Base-by-base conservation (phyloP, 2,797 vertebrate species). In the Monodelphis domestica region DNA sequence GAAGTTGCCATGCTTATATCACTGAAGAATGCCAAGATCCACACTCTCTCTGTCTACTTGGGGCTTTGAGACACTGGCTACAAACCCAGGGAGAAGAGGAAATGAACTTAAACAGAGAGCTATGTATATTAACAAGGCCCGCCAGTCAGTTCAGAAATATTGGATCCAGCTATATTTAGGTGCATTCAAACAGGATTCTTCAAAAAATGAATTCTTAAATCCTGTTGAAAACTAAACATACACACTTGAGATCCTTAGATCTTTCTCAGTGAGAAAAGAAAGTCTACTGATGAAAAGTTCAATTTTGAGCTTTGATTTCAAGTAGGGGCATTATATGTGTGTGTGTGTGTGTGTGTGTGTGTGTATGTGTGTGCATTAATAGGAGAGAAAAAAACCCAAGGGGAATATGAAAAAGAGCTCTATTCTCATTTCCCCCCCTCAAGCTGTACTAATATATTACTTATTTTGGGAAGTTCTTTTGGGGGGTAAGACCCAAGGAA, bases 401-500 rank as follows among this genome's bases (percentile, higher is more conserved):
- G n/a, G n/a, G n/a, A n/a, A n/a, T n/a, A n/a, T n/a, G n/a, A 24
- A 38, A 45, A 21, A 78, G 63, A 78, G 17, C 15, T 78, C 2
- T 21, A 78, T 45, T 84, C 70, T 84, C 70, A 84, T 45, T 26
- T 10, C 10, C 10, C 6, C 6, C 7, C 63, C 17, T 78, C n/a
- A 84, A 45, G 24, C 3, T 84, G 38, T 45, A 54, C 91, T 91
- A 89, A 53, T 12, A 1, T 2, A 59, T 91, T 59, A 3, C 29
- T 87, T 91, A 28, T 91, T 91, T 96, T 94, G 91, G 95, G 96
- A 97, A 97, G 97, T 88, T 78, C 0, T 50, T 94, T 95, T 54
- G 51, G 96, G 59, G 95, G 96, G 94, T 59, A 96, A 97, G 97
- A 95, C 90, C 91, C 95, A 54, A 91, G 53, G 26, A 94, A 94